These are phyloP conservation scores for Ambastaia sidthimunki DNA, from an alignment of 2,797 vertebrate species.

Conservation along the genomic window DNA sequence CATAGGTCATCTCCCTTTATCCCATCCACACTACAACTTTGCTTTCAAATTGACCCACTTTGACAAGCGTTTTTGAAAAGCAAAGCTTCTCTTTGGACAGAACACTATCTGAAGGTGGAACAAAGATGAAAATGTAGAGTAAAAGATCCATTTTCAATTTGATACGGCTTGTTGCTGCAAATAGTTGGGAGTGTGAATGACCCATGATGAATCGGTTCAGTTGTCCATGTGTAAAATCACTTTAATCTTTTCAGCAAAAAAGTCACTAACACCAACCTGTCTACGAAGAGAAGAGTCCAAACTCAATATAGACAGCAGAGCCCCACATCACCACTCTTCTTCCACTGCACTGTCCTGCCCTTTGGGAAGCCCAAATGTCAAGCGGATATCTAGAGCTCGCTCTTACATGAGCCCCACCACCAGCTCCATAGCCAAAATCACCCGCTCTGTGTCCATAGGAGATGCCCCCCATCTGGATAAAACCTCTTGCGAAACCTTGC, in stretches of 20 bases:
- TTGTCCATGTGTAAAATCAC: neutral
- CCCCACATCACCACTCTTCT: slow-evolving; percentile 62
- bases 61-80: no score
- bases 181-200: neutral
- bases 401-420: slow-evolving; percentile 92
- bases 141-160: no score
- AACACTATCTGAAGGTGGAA: no score
- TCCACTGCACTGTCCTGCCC: slow-evolving; percentile 65
- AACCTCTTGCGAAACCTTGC: slow-evolving; percentile 37
- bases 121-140: no score
- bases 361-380: slow-evolving; percentile 74
- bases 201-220: neutral
- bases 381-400: slow-evolving; percentile 65
- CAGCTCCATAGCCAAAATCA: slow-evolving; percentile 88
- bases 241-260: slow-evolving; percentile 14
- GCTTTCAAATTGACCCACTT: no score
- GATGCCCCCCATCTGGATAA: slow-evolving; percentile 76
- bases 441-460: slow-evolving; percentile 82
- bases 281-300: slow-evolving; percentile 45
- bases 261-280: neutral
- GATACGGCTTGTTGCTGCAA: neutral
- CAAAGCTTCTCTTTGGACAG: no score
- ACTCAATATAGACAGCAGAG: slow-evolving; percentile 61
- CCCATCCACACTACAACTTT: no score
- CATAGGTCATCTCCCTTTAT: no score